A percentile compares a stretch with the other conserved stretches of the same genome.
These are phyloP conservation scores for Pteropus rufus DNA, from an alignment of 2,797 vertebrate species.

Conservation along the genomic window DNA sequence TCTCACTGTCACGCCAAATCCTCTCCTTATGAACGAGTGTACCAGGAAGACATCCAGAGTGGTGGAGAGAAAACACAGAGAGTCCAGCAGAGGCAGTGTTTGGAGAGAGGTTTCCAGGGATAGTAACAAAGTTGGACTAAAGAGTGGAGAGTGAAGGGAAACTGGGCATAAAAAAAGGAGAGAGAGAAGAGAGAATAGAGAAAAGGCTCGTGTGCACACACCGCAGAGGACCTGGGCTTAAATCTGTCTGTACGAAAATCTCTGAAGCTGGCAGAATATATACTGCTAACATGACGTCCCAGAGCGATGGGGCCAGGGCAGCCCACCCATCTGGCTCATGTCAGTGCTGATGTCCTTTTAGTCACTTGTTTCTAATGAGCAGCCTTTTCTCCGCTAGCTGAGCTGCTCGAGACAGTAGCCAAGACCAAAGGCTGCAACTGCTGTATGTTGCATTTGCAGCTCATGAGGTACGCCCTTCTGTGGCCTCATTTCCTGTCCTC, in stretches of 20 bases:
- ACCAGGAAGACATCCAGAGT: neutral
- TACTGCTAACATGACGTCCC: accelerated
- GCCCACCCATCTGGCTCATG: accelerated
- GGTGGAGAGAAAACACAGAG: neutral
- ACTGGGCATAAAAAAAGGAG: neutral
- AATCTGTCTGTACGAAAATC: neutral
- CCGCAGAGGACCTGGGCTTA: neutral
- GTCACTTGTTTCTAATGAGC: neutral
- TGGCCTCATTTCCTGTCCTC: neutral
- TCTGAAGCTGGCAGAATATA: neutral
- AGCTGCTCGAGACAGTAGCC: neutral
- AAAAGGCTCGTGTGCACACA: neutral
- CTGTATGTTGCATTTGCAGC: neutral
- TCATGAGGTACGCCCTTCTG: neutral
- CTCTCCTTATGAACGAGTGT: neutral
- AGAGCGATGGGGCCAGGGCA: neutral
- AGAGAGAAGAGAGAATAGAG: neutral
- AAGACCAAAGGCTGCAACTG: neutral
- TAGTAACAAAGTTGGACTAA: neutral
- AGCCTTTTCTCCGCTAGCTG: neutral
- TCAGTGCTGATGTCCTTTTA: neutral
- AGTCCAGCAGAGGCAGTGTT: neutral
- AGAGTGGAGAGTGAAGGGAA: neutral
- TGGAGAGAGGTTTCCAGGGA: neutral
- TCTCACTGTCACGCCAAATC: neutral